These are phyloP conservation scores for Xestia c-nigrum DNA, from an alignment of 2,888 invertebrate genomes.

Conservation along the genomic window DNA sequence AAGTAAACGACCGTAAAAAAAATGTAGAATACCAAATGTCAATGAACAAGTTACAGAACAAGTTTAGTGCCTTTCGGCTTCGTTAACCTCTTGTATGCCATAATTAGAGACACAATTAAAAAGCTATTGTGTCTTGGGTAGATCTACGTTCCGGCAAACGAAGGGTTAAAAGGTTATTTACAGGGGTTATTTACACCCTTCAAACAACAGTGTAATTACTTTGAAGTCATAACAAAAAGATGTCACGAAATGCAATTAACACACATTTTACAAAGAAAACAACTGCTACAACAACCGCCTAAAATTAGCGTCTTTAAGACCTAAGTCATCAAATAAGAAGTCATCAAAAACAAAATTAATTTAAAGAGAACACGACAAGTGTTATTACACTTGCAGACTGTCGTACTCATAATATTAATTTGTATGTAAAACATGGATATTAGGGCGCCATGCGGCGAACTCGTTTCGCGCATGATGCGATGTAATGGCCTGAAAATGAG, in stretches of 20 bases:
- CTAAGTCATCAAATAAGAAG: conserved; percentile 19
- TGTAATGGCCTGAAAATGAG: conserved; percentile 78
- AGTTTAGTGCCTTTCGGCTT: too few relatives aligned
- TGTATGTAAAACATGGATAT: conserved; percentile 70
- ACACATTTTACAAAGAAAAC: conserved; percentile 17
- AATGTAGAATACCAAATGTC: too few relatives aligned
- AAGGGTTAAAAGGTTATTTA: too few relatives aligned
- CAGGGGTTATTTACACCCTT: too few relatives aligned
- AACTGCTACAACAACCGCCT: conserved; percentile 12
- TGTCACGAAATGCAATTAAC: not conserved
- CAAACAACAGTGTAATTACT: not conserved
- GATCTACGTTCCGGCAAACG: too few relatives aligned
- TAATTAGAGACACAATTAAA: too few relatives aligned
- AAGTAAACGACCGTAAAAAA: too few relatives aligned
- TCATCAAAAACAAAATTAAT: conserved; percentile 53
- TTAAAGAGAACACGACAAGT: conserved; percentile 47
- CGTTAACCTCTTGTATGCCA: too few relatives aligned
- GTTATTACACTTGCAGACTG: conserved; percentile 64
- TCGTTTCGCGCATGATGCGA: conserved; percentile 66
- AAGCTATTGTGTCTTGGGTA: too few relatives aligned
- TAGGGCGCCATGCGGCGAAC: conserved; percentile 68
- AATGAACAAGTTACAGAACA: too few relatives aligned
- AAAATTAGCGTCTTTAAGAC: conserved; percentile 26
- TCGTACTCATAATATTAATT: conserved; percentile 69
- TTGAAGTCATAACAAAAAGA: not conserved